These are phyloP conservation scores for Crotalus helleri DNA, from an alignment of 2,113 vertebrate genomes.

Conservation along the genomic window DNA sequence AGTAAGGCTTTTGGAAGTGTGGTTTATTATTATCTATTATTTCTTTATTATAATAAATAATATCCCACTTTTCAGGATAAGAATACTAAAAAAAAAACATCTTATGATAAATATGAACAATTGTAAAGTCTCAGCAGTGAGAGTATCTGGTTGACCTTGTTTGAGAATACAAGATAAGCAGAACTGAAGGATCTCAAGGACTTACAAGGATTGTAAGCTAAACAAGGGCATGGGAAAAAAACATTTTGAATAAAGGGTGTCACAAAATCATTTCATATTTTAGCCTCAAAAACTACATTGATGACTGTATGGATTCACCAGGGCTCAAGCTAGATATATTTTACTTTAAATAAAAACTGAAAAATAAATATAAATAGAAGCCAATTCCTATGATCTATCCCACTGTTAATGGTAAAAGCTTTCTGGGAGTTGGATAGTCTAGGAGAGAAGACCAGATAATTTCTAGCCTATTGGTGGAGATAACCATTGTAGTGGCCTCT, in stretches of 20 bases:
- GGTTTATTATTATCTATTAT: neutral
- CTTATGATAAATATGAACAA: neutral
- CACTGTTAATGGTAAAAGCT: neutral
- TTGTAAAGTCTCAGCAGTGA: neutral
- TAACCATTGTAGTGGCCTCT: neutral
- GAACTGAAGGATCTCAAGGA: neutral
- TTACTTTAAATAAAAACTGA: neutral
- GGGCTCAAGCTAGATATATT: neutral
- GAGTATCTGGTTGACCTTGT: neutral
- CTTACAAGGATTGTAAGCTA: neutral
- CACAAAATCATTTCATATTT: neutral
- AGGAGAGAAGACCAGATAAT: neutral
- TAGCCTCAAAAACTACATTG: neutral
- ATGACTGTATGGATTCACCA: neutral
- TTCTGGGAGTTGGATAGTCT: neutral
- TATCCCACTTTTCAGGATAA: neutral
- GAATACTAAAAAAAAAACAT: neutral
- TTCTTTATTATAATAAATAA: neutral
- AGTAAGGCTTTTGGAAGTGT: neutral
- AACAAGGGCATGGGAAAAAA: neutral
- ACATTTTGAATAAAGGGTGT: neutral
- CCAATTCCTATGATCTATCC: neutral
- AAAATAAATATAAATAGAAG: neutral
- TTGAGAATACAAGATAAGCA: neutral
- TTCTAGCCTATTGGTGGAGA: neutral